Evolutionary conservation across 2,888 invertebrate species (phyloP), one percentile per base, ranked within the genome.

Genomic region (Caenorhabditis sp.): DNA sequence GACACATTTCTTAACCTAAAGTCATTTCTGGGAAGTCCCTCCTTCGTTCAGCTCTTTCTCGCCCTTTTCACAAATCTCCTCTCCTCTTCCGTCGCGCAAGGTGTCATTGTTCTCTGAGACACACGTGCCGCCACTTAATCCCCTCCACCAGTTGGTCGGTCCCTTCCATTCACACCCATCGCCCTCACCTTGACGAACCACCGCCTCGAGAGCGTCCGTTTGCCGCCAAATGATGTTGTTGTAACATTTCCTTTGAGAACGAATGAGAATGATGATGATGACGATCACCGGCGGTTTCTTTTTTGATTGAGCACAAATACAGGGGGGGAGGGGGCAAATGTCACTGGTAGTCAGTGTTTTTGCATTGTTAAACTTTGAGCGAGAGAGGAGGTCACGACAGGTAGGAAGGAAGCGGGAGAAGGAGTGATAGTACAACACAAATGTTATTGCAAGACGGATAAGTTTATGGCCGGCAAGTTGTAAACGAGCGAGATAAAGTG

Each of bases 41-140:
- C 48, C 35, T 17, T 26, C 43, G 13, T 13, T 39, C 37, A 46
- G 22, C 24, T 45, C 63, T 41, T 52, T 8, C 20, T 37, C 46
- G 5, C 5, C 9, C 30, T 20, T 6, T 15, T 39, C 13, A n/a
- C 1, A 13, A 15, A 20, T 70, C n/a, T n/a, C n/a, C n/a, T 46
- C 50, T 52, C 58, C 52, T 41, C 26, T 62, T 62, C 56, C n/a
- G n/a, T n/a, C n/a, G 46, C 62, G 55, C 55, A 56, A 56, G 61
- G 55, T 61, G 48, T 59, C 71, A 37, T 20, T 15, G 15, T 27
- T 20, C 30, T 22, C 6, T 3, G 41, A 27, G 13, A 13, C 13
- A 43, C 71, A 72, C 71, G 61, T 62, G 62, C 62, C 71, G 62
- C 55, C 66, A 45, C 48, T 48, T 61, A 59, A 59, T 70, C 70